Conservation (phyloP, 2,113 vertebrate genomes). For the Scatophagus argus region DNA sequence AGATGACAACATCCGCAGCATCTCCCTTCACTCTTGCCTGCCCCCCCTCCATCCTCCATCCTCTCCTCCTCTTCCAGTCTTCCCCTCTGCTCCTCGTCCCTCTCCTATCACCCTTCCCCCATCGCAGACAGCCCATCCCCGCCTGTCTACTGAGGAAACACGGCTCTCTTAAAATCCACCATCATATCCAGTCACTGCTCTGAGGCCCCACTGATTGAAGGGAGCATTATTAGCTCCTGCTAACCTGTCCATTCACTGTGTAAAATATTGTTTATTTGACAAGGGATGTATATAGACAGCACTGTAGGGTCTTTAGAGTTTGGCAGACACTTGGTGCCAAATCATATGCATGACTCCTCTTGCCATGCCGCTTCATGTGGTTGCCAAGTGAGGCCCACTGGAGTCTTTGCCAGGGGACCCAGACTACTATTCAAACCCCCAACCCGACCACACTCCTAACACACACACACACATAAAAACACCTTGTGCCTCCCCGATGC, state of each 20-base stretch:
- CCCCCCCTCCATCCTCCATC: background rate
- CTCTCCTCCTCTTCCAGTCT: constrained; percentile 25
- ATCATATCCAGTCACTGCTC: constrained; percentile 16
- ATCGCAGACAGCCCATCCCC: constrained; percentile 33
- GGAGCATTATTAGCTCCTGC: constrained; percentile 53
- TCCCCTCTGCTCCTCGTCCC: constrained; percentile 27
- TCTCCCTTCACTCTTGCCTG: constrained; percentile 26
- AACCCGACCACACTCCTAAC: constrained; percentile 19
- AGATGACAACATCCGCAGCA: constrained; percentile 61
- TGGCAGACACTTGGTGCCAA: constrained; percentile 70
- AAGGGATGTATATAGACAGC: constrained; percentile 58
- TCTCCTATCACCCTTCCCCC: constrained; percentile 39
- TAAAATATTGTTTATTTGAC: constrained; percentile 69
- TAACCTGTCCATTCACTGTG: constrained; percentile 52
- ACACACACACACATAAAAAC: constrained; percentile 41
- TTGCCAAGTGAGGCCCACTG: constrained; percentile 76
- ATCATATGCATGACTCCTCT: constrained; percentile 81
- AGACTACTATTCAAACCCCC: constrained; percentile 56
- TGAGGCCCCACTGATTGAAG: constrained; percentile 52
- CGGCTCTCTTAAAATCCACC: constrained; percentile 41
- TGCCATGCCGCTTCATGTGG: constrained; percentile 76
- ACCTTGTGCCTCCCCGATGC: constrained; percentile 57
- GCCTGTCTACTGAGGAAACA: constrained; percentile 17
- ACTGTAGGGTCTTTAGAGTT: constrained; percentile 69
- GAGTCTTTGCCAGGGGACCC: constrained; percentile 69